Evolutionary conservation across 2,888 invertebrate species (phyloP).

Genomic region (Ellobium chinense): DNA sequence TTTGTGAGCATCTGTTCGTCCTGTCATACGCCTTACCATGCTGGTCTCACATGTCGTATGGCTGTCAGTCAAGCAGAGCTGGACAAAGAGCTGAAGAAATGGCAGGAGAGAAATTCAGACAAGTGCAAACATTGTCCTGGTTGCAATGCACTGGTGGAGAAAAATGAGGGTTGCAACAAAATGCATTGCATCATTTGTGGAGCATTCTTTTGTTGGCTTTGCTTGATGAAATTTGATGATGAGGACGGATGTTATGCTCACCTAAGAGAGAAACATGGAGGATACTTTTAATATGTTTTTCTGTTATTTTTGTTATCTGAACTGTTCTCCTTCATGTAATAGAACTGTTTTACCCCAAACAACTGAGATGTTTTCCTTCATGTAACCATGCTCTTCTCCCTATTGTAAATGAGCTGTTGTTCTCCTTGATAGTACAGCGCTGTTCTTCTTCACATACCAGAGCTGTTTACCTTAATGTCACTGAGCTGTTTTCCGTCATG

Average conservation of each 20-base stretch:
- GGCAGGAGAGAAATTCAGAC: constrained; percentile 57
- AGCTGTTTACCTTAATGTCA: too few species aligned
- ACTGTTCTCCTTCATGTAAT: too few species aligned
- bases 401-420: too few species aligned
- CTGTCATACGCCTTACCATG: constrained; percentile 67
- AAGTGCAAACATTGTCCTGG: constrained; percentile 67
- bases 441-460: too few species aligned
- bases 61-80: constrained; percentile 53
- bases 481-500: too few species aligned
- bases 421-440: too few species aligned
- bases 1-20: constrained; percentile 59
- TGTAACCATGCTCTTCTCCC: too few species aligned
- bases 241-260: constrained; percentile 64
- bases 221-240: constrained; percentile 55
- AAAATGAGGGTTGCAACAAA: constrained; percentile 70
- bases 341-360: too few species aligned
- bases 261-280: constrained; percentile 54
- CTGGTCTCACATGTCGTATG: constrained; percentile 67
- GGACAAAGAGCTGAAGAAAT: constrained; percentile 52
- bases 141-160: constrained; percentile 67
- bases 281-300: too few species aligned
- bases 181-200: constrained; percentile 69
- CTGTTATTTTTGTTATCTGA: too few species aligned
- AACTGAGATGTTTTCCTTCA: too few species aligned
- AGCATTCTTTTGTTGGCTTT: constrained; percentile 71